Conservation (phyloP, 2,113 vertebrate species). For the Pavo muticus region DNA sequence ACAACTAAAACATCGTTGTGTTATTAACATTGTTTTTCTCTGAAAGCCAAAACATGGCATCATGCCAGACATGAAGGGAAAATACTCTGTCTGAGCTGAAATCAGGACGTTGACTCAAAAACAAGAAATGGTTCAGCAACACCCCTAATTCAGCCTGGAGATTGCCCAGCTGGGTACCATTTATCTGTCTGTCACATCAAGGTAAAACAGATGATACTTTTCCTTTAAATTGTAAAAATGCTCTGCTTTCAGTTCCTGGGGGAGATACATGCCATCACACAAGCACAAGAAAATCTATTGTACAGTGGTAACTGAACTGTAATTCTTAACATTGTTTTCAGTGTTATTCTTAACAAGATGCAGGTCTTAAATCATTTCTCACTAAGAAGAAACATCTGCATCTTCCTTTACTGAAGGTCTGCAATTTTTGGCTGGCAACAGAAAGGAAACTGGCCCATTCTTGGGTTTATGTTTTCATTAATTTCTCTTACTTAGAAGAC, state of each 20-base stretch:
- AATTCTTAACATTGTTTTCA: constrained; percentile 3
- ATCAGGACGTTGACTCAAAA: background rate
- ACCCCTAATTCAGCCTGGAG: background rate
- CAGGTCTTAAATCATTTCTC: background rate
- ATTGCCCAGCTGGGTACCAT: background rate
- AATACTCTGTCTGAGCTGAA: too few species aligned
- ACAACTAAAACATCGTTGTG: too few species aligned
- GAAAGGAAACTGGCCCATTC: background rate
- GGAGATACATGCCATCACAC: background rate
- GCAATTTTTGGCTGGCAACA: background rate
- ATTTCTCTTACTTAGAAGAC: background rate
- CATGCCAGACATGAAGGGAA: too few species aligned
- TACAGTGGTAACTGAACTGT: background rate
- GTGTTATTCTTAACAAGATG: background rate
- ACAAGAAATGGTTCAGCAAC: background rate
- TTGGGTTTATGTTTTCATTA: background rate
- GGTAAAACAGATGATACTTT: background rate
- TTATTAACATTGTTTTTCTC: too few species aligned
- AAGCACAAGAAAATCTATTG: background rate
- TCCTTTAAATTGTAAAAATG: background rate
- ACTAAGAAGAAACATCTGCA: background rate
- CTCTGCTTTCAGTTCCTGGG: background rate
- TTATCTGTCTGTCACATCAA: background rate
- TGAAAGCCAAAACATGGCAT: too few species aligned
- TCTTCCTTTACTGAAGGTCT: background rate